Percentiles rank a stretch among this genome's conserved stretches.
Conservation (phyloP, 2,888 invertebrate species). For the Sesia bembeciformis region DNA sequence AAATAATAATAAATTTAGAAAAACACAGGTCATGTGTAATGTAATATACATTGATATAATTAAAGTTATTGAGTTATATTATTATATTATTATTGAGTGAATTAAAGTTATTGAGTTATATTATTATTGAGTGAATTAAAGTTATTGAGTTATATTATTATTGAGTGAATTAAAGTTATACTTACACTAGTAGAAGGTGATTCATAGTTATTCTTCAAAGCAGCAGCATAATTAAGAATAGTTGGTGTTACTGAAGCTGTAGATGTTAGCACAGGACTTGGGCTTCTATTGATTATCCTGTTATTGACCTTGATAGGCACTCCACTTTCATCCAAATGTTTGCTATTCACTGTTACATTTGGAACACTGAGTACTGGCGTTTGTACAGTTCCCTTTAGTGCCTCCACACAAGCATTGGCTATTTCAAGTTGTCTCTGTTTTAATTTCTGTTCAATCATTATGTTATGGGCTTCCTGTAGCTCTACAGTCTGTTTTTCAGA, state of each 20-base stretch:
- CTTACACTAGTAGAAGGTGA: slow-evolving; percentile 53
- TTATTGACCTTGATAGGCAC: slow-evolving; percentile 7
- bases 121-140: too few species aligned
- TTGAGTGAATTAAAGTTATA: slow-evolving; percentile 8
- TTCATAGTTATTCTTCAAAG: slow-evolving; percentile 39
- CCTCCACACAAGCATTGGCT: slow-evolving; percentile 55
- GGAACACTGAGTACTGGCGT: slow-evolving; percentile 43
- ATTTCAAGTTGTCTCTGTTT: slow-evolving; percentile 48
- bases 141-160: too few species aligned
- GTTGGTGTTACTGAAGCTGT: slow-evolving; percentile 28
- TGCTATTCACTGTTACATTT: slow-evolving; percentile 33
- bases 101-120: too few species aligned
- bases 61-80: too few species aligned
- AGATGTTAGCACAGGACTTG: slow-evolving; percentile 32
- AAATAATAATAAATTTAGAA: too few species aligned
- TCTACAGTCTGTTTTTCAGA: slow-evolving; percentile 52
- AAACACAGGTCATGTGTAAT: too few species aligned
- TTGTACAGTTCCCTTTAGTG: slow-evolving; percentile 39
- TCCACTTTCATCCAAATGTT: slow-evolving; percentile 27
- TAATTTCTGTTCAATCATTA: slow-evolving; percentile 37
- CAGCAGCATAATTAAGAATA: slow-evolving; percentile 50
- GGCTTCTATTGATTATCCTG: slow-evolving; percentile 14
- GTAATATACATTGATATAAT: too few species aligned
- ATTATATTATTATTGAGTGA: too few species aligned
- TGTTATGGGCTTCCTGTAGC: slow-evolving; percentile 37